These are phyloP conservation scores for Cataglyphis cursor DNA, from an alignment of 2,888 invertebrate genomes.

Conservation along the genomic window DNA sequence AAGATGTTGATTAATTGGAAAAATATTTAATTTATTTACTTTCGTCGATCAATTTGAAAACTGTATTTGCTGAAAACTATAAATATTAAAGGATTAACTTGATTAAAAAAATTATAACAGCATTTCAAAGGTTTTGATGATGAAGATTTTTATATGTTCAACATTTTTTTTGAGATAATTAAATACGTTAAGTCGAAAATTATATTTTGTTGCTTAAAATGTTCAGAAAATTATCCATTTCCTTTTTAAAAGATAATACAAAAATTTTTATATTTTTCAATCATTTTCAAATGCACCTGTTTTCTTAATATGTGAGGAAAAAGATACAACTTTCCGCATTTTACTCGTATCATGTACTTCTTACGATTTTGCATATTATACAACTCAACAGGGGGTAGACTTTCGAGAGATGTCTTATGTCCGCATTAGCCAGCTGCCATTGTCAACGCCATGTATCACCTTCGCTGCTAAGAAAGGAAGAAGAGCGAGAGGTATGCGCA, in stretches of 20 bases:
- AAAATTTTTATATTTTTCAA: neutral
- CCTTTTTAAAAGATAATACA: neutral
- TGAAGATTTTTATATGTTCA: neutral
- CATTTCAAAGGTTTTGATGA: neutral
- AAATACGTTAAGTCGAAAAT: neutral
- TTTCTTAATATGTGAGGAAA: neutral
- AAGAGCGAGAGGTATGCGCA: neutral
- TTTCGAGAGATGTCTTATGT: slow-evolving; percentile 25
- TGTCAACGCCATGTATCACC: slow-evolving; percentile 29
- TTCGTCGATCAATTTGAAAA: neutral
- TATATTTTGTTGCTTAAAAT: neutral
- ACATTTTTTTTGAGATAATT: neutral
- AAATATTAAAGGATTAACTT: neutral
- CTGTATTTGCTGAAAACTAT: neutral
- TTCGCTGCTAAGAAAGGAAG: neutral
- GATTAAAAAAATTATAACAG: neutral
- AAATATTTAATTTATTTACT: neutral
- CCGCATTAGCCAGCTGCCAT: slow-evolving; percentile 33
- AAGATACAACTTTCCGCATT: neutral
- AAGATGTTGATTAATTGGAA: slow-evolving; percentile 3
- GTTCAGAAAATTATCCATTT: neutral
- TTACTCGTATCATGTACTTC: neutral
- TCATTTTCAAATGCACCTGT: neutral
- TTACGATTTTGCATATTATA: neutral
- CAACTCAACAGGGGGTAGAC: neutral